Base-by-base conservation (phyloP, 2,797 vertebrate species). In the Galago senegalensis region DNA sequence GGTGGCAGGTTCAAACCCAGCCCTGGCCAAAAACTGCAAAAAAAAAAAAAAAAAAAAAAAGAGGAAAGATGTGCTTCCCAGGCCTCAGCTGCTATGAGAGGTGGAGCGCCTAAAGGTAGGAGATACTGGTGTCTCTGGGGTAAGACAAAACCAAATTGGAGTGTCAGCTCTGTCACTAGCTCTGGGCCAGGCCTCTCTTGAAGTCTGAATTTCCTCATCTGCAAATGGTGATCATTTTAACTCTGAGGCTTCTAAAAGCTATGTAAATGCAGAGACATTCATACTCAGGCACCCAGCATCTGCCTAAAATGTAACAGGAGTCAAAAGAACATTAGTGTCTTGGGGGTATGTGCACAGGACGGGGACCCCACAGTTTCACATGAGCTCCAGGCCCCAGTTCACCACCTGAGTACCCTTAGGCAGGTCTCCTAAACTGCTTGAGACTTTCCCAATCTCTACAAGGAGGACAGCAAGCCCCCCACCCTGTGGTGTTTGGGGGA, bases 271-370 rank as follows among this genome's bases (percentile, higher is more conserved):
- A 46, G 20, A 2, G 40, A n/a, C 11, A 0, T 13, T 16, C 2
- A 0, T 5, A 31, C 34, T 31, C 37, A 17, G 0, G 7, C 0
- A 0, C 17, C 43, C 6, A 5, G 21, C 73, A 1, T 0, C 5
- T 3, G 13, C 58, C 23, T 1, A 29, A 25, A 10, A 60, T 20
- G 0, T 3, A 16, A 3, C 37, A 65, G 43, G 61, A 7, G 6
- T n/a, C 13, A 2, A 13, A 7, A 11, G 40, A 18, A 37, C 0
- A 0, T 87, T 37, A 61, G n/a, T 9, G 7, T 85, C 69, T 37
- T 2, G 0, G 11, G n/a, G 7, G 10, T 43, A 4, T 1, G 11
- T 5, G 16, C 1, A 25, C 4, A 5, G 46, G 2, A 21, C 31
- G 34, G 79, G 73, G 37, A 31, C 31, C 21, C 43, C 34, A 3